A percentile compares a stretch with the other conserved stretches of the same genome.
Evolutionary conservation across 92 coral and sea anemone species (phyloP).

Genomic region (Umimayanthus chanpuru): DNA sequence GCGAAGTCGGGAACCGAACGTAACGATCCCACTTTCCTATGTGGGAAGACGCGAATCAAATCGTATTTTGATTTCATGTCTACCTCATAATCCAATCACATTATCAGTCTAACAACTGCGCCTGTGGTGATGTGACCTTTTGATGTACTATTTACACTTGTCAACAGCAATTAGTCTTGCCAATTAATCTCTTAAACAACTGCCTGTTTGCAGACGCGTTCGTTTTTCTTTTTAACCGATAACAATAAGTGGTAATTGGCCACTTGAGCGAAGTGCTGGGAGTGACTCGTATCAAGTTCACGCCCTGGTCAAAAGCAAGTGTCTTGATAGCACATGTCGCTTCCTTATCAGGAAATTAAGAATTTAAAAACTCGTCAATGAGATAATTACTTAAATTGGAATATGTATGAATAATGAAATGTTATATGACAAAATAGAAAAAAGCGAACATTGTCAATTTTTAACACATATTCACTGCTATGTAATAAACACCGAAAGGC

Average conservation of each 20-base stretch:
- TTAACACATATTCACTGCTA: not conserved
- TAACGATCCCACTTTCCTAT: not conserved
- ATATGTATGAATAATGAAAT: not conserved
- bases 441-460: not conserved
- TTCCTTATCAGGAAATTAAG: conserved; percentile 17
- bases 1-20: not conserved
- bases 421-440: not conserved
- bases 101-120: not conserved
- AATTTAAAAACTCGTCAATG: not conserved
- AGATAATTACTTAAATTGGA: not conserved
- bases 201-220: conserved; percentile 1
- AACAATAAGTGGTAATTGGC: not conserved
- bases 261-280: not conserved
- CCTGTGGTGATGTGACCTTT: not conserved
- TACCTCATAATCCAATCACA: not conserved
- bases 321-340: not conserved
- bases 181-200: not conserved
- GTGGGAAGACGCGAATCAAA: not conserved
- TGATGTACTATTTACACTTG: not conserved
- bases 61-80: not conserved
- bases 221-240: not conserved
- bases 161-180: not conserved
- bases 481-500: not conserved
- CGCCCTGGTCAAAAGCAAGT: conserved; percentile 2
- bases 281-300: not conserved